These are phyloP conservation scores for Cinara cedri DNA, from an alignment of 2,888 invertebrate genomes.

Conservation along the genomic window DNA sequence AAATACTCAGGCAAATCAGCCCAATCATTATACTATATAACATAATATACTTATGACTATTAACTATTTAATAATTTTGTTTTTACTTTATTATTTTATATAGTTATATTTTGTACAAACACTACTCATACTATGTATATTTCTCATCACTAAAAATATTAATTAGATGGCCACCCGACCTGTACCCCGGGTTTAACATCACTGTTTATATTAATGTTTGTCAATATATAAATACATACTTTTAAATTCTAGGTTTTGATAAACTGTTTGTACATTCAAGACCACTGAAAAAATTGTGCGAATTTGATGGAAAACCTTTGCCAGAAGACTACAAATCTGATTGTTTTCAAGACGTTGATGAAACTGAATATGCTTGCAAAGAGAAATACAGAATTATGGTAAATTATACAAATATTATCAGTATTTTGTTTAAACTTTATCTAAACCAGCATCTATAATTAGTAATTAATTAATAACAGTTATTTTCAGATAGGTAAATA, in stretches of 20 bases:
- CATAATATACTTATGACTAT: too few relatives aligned
- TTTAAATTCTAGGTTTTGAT: slow-evolving; percentile 66
- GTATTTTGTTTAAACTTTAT: background rate
- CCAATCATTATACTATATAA: too few relatives aligned
- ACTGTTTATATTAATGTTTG: background rate
- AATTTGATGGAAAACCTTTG: slow-evolving; percentile 73
- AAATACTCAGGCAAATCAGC: too few relatives aligned
- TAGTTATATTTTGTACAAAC: too few relatives aligned
- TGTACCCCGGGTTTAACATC: too few relatives aligned
- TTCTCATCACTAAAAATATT: too few relatives aligned
- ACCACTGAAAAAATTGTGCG: slow-evolving; percentile 75
- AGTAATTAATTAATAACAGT: background rate
- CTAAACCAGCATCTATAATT: background rate
- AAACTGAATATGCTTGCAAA: slow-evolving; percentile 79
- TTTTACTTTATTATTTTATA: too few relatives aligned
- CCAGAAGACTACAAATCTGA: slow-evolving; percentile 78
- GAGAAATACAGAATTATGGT: slow-evolving; percentile 82
- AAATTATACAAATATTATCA: slow-evolving; percentile 61
- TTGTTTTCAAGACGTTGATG: slow-evolving; percentile 81
- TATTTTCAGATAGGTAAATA: background rate
- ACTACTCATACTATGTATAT: too few relatives aligned
- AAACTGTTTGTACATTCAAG: slow-evolving; percentile 75
- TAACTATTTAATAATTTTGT: too few relatives aligned
- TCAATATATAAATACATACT: background rate
- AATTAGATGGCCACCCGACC: too few relatives aligned